phyloP scores from a whole-genome alignment of 2,888 invertebrate genomes.

The Phalera bucephala region DNA sequence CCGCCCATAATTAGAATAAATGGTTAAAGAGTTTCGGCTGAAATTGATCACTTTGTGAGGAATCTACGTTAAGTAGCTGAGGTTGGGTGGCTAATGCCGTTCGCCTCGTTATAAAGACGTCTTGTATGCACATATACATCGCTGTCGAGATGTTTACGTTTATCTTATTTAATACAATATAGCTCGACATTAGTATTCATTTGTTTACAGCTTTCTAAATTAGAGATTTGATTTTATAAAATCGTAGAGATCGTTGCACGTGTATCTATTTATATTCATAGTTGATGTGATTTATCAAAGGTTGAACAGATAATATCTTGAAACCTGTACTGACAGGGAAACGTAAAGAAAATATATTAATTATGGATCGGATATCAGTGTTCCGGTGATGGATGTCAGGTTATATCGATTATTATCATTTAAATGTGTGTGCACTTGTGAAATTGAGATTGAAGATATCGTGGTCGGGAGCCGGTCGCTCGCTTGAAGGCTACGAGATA shows the following conservation, averaged over 20 bases:
- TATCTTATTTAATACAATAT: conserved; percentile 24
- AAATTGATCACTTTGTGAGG: conserved; percentile 53
- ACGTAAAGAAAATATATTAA: conserved; percentile 3
- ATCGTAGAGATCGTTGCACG: conserved; percentile 36
- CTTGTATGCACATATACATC: conserved; percentile 12
- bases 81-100: conserved; percentile 49
- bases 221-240: conserved; percentile 54
- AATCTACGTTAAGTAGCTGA: conserved; percentile 46
- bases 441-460: conserved; percentile 7
- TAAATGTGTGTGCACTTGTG: conserved; percentile 3
- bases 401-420: conserved; percentile 2
- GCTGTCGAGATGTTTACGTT: conserved; percentile 8
- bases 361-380: conserved; percentile 3
- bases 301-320: conserved; percentile 46
- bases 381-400: background rate
- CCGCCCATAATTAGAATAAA: conserved; percentile 71
- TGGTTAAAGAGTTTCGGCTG: conserved; percentile 54
- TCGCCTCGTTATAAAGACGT: conserved; percentile 30
- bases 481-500: conserved; percentile 8
- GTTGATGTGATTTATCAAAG: conserved; percentile 50
- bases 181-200: conserved; percentile 48
- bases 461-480: background rate
- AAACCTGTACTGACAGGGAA: conserved; percentile 36
- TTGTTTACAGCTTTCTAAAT: conserved; percentile 57
- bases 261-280: conserved; percentile 40